Conservation (phyloP, 1,140 invertebrate species). For the Lepidotrigona ventralis region DNA sequence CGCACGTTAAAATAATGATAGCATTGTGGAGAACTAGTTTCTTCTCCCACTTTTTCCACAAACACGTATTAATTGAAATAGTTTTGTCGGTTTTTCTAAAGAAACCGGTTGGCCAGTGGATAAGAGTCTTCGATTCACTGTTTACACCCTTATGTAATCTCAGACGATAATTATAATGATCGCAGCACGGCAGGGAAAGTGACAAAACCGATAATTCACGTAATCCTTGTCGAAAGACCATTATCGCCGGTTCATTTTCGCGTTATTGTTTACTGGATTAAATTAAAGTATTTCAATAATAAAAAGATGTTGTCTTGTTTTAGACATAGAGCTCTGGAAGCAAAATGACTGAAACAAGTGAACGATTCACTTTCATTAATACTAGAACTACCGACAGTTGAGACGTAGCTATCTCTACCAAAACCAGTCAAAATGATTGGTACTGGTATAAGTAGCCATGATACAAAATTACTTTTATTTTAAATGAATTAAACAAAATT, state of each 20-base stretch:
- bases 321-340: not conserved
- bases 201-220: not conserved
- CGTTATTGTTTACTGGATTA: not conserved
- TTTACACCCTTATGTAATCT: slow-evolving; percentile 2
- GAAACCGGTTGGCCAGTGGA: not conserved
- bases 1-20: not conserved
- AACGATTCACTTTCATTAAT: not conserved
- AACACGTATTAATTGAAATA: slow-evolving; percentile 6
- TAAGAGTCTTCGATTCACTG: not conserved
- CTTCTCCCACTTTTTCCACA: not conserved
- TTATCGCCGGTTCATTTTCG: not conserved
- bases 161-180: not conserved
- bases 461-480: too few species aligned
- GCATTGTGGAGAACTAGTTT: not conserved
- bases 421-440: too few species aligned
- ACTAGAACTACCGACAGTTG: too few species aligned
- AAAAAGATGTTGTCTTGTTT: not conserved
- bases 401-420: too few species aligned
- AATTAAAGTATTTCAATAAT: not conserved
- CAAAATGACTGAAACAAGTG: not conserved
- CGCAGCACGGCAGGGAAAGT: not conserved
- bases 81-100: not conserved
- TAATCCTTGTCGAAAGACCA: not conserved
- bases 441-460: too few species aligned
- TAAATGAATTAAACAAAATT: too few species aligned